Conservation (phyloP, 2,888 invertebrate genomes). For the Diaperis boleti region DNA sequence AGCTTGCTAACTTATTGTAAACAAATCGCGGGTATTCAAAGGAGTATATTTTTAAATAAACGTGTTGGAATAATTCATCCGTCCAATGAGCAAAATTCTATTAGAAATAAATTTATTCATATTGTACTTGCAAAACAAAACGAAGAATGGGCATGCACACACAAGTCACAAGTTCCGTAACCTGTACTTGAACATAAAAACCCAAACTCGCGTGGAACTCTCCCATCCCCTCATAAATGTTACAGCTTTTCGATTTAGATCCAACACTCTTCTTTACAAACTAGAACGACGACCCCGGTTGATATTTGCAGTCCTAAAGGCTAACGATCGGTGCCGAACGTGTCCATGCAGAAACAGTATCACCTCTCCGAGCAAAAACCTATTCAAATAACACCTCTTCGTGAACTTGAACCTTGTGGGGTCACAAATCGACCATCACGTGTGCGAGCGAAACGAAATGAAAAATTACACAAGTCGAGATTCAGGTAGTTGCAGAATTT, state of each 20-base stretch:
- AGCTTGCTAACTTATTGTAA: no score
- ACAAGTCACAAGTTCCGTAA: no score
- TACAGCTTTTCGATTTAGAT: neutral
- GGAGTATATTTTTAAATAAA: neutral
- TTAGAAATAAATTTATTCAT: neutral
- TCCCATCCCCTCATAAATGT: neutral
- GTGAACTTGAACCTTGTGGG: neutral
- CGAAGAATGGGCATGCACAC: no score
- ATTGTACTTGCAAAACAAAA: no score
- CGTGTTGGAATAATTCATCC: neutral
- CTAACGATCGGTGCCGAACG: constrained; percentile 38
- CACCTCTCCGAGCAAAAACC: no score
- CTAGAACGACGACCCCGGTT: constrained; percentile 41
- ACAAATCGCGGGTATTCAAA: no score
- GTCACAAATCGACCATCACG: neutral
- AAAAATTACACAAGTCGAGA: constrained; percentile 1
- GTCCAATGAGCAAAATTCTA: no score
- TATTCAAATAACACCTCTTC: neutral
- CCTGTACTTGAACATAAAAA: no score
- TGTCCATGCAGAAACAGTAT: constrained; percentile 23
- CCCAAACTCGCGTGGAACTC: no score
- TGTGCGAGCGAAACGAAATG: neutral
- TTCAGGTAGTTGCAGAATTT: constrained; percentile 5
- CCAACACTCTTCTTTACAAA: constrained; percentile 6
- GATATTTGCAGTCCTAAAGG: constrained; percentile 41